phyloP scores from a whole-genome alignment of 2,113 vertebrate genomes.

The Channa argus region DNA sequence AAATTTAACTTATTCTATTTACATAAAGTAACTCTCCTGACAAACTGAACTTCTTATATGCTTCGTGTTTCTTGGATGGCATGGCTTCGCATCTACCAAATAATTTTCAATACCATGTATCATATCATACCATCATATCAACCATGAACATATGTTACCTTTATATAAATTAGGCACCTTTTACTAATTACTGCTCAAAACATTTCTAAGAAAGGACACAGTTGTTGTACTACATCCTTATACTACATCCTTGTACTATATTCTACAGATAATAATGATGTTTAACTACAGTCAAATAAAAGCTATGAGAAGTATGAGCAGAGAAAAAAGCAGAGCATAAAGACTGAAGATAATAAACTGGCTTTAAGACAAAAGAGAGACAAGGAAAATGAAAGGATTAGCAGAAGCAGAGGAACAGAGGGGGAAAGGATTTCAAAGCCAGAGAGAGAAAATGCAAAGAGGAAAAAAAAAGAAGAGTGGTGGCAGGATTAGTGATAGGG shows the following conservation, averaged over 20 bases:
- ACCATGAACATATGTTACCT: not conserved
- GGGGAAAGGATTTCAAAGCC: slow-evolving; percentile 70
- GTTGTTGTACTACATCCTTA: not conserved
- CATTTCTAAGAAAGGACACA: slow-evolving; percentile 1
- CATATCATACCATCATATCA: too few relatives aligned
- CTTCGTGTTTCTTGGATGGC: not conserved
- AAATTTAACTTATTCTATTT: slow-evolving; percentile 35
- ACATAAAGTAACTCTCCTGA: slow-evolving; percentile 13
- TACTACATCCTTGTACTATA: too few relatives aligned
- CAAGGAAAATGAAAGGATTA: slow-evolving; percentile 76
- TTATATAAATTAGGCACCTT: not conserved
- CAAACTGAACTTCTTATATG: not conserved
- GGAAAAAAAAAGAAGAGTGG: slow-evolving; percentile 48
- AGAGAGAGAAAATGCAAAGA: slow-evolving; percentile 65
- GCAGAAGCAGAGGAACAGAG: slow-evolving; percentile 59
- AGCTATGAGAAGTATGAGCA: slow-evolving; percentile 28
- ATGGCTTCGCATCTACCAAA: not conserved
- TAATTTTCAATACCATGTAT: not conserved
- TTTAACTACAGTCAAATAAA: slow-evolving; percentile 23
- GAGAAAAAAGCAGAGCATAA: slow-evolving; percentile 34
- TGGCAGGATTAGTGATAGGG: slow-evolving; percentile 72
- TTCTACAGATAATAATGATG: slow-evolving; percentile 3
- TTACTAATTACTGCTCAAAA: not conserved
- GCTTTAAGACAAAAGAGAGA: slow-evolving; percentile 67
- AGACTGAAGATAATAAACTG: slow-evolving; percentile 60